Percentiles rank a stretch among this genome's conserved stretches.
phyloP scores from a whole-genome alignment of 2,888 invertebrate species.

The Rhingia rostrata region DNA sequence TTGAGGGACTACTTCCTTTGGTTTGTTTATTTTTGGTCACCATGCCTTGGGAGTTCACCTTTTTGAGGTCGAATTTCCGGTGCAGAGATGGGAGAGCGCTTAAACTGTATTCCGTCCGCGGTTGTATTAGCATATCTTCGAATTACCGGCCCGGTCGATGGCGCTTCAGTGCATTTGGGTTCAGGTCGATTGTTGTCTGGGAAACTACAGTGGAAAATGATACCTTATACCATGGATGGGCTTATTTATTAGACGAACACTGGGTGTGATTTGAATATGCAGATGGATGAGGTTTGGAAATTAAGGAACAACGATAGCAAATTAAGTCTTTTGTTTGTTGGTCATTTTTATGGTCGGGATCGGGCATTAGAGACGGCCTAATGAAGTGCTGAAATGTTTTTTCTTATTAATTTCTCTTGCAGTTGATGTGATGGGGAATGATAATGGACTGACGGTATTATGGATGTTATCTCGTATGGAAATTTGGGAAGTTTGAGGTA shows the following conservation, averaged over 20 bases:
- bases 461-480: no score
- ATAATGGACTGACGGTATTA: slow-evolving; percentile 10
- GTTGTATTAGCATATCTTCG: slow-evolving; percentile 57
- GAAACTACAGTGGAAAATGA: slow-evolving; percentile 48
- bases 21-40: slow-evolving; percentile 26
- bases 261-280: slow-evolving; percentile 65
- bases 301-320: slow-evolving; percentile 52
- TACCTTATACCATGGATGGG: slow-evolving; percentile 31
- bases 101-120: slow-evolving; percentile 7
- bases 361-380: slow-evolving; percentile 52
- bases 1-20: slow-evolving; percentile 3
- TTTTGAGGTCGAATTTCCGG: slow-evolving; percentile 56
- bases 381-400: slow-evolving; percentile 61
- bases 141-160: slow-evolving; percentile 38
- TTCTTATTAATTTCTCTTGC: slow-evolving; percentile 51
- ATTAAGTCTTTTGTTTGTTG: slow-evolving; percentile 63
- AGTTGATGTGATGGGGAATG: slow-evolving; percentile 19
- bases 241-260: slow-evolving; percentile 37
- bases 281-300: slow-evolving; percentile 22
- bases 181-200: not conserved
- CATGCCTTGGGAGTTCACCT: slow-evolving; percentile 13
- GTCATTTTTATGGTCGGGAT: slow-evolving; percentile 35
- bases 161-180: slow-evolving; percentile 50
- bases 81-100: not conserved
- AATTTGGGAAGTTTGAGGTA: no score